Conservation (phyloP, 2,888 invertebrate species). For the Trilocha varians region DNA sequence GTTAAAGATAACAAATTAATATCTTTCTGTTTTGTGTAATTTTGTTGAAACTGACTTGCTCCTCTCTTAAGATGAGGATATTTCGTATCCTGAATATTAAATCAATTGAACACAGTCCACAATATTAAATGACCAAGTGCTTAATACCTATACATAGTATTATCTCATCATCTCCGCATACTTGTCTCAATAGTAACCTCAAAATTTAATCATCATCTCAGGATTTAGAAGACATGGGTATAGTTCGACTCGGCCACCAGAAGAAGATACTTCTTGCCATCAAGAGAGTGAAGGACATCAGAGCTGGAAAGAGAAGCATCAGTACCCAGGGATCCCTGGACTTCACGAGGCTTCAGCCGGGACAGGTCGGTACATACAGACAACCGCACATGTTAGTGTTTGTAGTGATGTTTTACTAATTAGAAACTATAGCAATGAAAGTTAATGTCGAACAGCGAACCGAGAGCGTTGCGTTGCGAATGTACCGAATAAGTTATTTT, state of each 20-base stretch:
- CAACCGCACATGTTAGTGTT: slow-evolving; percentile 23
- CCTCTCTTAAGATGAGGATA: no score
- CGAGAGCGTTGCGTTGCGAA: no score
- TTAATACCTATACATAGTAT: no score
- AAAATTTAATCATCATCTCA: no score
- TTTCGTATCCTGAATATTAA: no score
- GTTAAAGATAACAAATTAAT: neutral
- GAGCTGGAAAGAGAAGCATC: slow-evolving; percentile 85
- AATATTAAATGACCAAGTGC: no score
- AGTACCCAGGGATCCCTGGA: slow-evolving; percentile 65
- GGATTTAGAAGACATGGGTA: slow-evolving; percentile 98
- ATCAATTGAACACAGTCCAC: no score
- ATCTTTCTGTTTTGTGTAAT: no score
- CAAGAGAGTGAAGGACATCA: slow-evolving; percentile 94
- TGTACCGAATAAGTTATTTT: no score
- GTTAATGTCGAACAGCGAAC: slow-evolving; percentile 4
- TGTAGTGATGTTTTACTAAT: slow-evolving; percentile 63
- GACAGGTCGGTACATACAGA: slow-evolving; percentile 57
- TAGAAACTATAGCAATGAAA: slow-evolving; percentile 34
- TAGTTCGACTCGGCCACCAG: slow-evolving; percentile 95
- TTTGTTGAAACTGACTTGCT: no score
- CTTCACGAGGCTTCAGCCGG: slow-evolving; percentile 59
- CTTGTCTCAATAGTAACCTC: no score
- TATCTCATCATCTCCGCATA: no score
- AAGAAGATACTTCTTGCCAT: slow-evolving; percentile 98